These are phyloP conservation scores for Phortica variegata DNA, from an alignment of 1,140 invertebrate species.

Conservation along the genomic window DNA sequence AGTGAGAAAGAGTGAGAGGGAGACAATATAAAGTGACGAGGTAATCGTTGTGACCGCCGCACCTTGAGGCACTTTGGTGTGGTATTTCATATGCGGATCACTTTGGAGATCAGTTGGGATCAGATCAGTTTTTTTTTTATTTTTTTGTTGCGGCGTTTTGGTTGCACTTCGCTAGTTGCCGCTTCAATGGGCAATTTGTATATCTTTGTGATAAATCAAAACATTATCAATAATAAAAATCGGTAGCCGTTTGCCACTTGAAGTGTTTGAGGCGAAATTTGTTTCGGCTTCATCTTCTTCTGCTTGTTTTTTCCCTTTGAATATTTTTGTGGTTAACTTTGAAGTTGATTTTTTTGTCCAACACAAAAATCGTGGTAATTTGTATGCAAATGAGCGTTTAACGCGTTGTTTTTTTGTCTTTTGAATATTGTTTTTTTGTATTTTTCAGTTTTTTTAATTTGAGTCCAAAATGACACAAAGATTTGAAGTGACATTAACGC, in stretches of 20 bases:
- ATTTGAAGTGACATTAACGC: too few species aligned
- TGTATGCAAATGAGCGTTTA: constrained; percentile 48
- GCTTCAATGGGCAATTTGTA: constrained; percentile 40
- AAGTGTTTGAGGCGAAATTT: constrained; percentile 30
- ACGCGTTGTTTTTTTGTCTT: too few species aligned
- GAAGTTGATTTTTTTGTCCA: too few species aligned
- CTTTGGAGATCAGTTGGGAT: too few species aligned
- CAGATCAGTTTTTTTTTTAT: too few species aligned
- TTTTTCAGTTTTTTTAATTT: too few species aligned
- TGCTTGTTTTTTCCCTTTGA: too few species aligned
- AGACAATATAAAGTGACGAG: constrained; percentile 5
- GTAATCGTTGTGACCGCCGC: constrained; percentile 19
- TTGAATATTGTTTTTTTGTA: too few species aligned
- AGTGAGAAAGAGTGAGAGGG: too few species aligned
- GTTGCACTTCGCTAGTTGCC: constrained; percentile 1
- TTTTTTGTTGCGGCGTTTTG: not conserved
- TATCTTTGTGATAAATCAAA: constrained; percentile 52
- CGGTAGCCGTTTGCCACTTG: constrained; percentile 52
- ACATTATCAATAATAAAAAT: constrained; percentile 54
- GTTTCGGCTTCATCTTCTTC: constrained; percentile 18
- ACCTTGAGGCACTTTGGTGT: constrained; percentile 22
- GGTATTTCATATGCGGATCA: constrained; percentile 1
- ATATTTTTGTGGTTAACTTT: too few species aligned
- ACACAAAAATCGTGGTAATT: too few species aligned
- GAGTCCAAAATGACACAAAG: too few species aligned